A percentile compares a stretch with the other conserved stretches of the same genome.
phyloP scores from a whole-genome alignment of 2,113 vertebrate genomes.

The Paramisgurnus dabryanus region DNA sequence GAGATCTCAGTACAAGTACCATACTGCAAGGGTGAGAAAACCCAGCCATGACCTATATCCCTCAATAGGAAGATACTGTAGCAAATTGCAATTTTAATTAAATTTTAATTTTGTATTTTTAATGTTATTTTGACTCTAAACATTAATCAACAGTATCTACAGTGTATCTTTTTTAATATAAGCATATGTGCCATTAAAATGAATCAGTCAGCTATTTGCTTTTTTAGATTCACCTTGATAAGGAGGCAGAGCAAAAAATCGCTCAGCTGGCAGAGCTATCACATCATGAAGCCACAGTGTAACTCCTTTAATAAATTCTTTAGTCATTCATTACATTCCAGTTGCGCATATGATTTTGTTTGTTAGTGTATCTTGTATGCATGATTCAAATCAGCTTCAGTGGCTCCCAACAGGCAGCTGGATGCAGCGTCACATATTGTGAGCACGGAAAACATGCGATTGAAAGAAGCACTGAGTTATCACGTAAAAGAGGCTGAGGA shows the following conservation, averaged over 20 bases:
- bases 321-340: slow-evolving; percentile 20
- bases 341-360: slow-evolving; percentile 46
- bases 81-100: no score
- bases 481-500: slow-evolving; percentile 50
- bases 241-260: slow-evolving; percentile 80
- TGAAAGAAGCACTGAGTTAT: slow-evolving; percentile 51
- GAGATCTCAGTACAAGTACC: slow-evolving; percentile 77
- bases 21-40: slow-evolving; percentile 81
- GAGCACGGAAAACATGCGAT: slow-evolving; percentile 51
- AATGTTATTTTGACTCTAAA: no score
- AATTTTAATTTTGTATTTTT: no score
- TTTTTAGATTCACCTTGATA: slow-evolving; percentile 68
- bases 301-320: background rate
- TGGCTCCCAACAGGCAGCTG: slow-evolving; percentile 75
- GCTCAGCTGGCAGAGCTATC: slow-evolving; percentile 62
- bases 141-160: no score
- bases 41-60: background rate
- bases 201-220: background rate
- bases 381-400: background rate
- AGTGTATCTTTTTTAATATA: background rate
- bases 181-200: background rate
- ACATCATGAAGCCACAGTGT: slow-evolving; percentile 27
- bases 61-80: no score
- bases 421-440: slow-evolving; percentile 74
- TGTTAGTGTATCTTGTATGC: no score